Percentiles rank a stretch among this genome's conserved stretches.
These are phyloP conservation scores for Agriopis marginaria DNA, from an alignment of 2,888 invertebrate genomes.

Conservation along the genomic window DNA sequence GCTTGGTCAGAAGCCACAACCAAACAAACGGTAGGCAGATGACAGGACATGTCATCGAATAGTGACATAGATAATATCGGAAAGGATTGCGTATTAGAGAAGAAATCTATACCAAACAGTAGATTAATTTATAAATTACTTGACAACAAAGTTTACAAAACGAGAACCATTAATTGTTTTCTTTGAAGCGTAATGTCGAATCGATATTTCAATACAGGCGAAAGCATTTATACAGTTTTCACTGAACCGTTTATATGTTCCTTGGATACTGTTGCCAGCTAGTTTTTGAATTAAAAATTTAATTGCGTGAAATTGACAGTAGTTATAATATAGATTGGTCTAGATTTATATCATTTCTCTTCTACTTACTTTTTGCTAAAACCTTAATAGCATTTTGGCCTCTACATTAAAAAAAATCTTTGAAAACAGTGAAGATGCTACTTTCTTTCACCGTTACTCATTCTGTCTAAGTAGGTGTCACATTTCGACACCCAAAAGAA, in stretches of 20 bases:
- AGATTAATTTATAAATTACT: background rate
- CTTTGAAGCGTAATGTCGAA: slow-evolving; percentile 2
- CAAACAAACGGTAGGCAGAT: background rate
- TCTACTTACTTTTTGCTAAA: slow-evolving; percentile 32
- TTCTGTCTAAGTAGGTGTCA: slow-evolving; percentile 54
- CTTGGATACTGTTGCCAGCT: slow-evolving; percentile 9
- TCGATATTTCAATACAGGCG: slow-evolving; percentile 4
- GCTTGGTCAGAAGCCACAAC: background rate
- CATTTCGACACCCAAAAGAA: slow-evolving; percentile 55
- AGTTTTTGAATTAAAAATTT: slow-evolving; percentile 21
- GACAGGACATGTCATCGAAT: too few species aligned
- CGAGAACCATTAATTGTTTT: slow-evolving; percentile 1
- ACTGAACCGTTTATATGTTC: slow-evolving; percentile 11
- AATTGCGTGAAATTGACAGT: slow-evolving; percentile 35
- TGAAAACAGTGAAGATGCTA: slow-evolving; percentile 53
- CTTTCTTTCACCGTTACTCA: slow-evolving; percentile 57
- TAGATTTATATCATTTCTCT: slow-evolving; percentile 22
- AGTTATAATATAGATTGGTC: slow-evolving; percentile 27
- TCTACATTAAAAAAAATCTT: slow-evolving; percentile 45
- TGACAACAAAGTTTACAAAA: background rate
- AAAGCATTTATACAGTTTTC: slow-evolving; percentile 20
- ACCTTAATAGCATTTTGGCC: slow-evolving; percentile 47
- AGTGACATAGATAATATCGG: too few species aligned
- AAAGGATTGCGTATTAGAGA: background rate
- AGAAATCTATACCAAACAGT: background rate